Base-by-base conservation (phyloP, 2,113 vertebrate genomes). In the Hippocampus guttulatus region DNA sequence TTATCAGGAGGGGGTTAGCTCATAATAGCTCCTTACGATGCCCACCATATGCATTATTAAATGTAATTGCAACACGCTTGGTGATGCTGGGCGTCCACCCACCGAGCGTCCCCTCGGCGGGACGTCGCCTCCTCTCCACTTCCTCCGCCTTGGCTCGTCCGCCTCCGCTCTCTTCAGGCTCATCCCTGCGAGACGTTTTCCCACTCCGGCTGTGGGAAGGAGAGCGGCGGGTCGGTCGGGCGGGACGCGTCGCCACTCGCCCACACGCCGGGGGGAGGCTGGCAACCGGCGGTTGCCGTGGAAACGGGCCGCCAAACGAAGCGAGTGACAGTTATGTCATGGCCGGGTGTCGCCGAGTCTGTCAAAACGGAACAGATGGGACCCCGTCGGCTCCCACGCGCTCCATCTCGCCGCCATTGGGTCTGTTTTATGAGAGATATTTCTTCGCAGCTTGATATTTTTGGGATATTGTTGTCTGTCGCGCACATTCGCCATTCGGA, bases 311-410 rank as follows among this genome's bases (percentile, higher is more conserved):
- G 76, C 75, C 85, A 10, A 74, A 65, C 67, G 79, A 85, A 65
- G 80, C 76, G 77, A 88, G 86, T 85, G 85, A 87, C 85, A 86
- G 75, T 87, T 33, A 83, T 86, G 84, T 80, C 76, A 57, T 80
- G 83, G 74, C 68, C 70, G 79, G 81, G 78, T 81, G 86, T 78
- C 80, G 75, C 77, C 68, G 63, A 75, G 75, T 73, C 78, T 73
- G 79, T 79, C 84, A 38, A 90, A 84, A 81, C 72, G 74, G 81
- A 89, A 85, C 88, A 90, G 86, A 90, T 88, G 88, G 85, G 82
- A 82, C 71, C 66, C 78, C 75, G 75, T 76, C 71, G 67, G 67
- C 79, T 79, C 66, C 81, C 82, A 72, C 80, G 49, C 78, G 77
- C 69, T 82, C 75, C 77, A 75, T 81, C 73, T 81, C 63, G 79